Evolutionary conservation across 2,797 vertebrate genomes (phyloP).

Genomic region (Leptoclinus maculatus): DNA sequence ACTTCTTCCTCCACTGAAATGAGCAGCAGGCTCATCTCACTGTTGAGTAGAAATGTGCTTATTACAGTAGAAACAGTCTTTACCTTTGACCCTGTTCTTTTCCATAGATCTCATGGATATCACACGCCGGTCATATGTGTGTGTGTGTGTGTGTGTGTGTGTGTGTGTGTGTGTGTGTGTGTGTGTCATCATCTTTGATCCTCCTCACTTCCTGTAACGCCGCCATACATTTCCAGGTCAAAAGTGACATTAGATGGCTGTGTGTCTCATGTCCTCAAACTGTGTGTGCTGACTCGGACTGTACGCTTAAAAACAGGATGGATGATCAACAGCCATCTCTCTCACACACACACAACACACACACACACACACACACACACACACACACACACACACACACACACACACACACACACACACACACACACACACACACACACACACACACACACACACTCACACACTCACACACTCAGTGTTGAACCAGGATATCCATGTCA

Average conservation of each 20-base stretch:
- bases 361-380: constrained; percentile 3
- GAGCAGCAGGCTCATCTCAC: neutral
- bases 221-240: constrained; percentile 58
- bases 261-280: constrained; percentile 1
- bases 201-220: constrained; percentile 45
- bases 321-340: constrained; percentile 27
- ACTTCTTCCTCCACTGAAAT: neutral
- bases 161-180: constrained; percentile 5
- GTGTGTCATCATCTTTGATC: constrained; percentile 56
- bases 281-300: constrained; percentile 63
- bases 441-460: neutral
- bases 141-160: constrained; percentile 11
- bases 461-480: neutral
- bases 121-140: neutral
- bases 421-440: constrained; percentile 6
- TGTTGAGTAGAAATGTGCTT: constrained; percentile 58
- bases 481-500: constrained; percentile 14
- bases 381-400: neutral
- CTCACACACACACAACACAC: too few species aligned
- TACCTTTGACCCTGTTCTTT: constrained; percentile 45
- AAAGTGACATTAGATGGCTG: neutral
- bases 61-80: constrained; percentile 49
- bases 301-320: constrained; percentile 70
- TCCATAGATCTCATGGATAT: constrained; percentile 59
- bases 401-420: constrained; percentile 5